Conservation (phyloP, 2,888 invertebrate species). For the Lasioglossum vierecki region DNA sequence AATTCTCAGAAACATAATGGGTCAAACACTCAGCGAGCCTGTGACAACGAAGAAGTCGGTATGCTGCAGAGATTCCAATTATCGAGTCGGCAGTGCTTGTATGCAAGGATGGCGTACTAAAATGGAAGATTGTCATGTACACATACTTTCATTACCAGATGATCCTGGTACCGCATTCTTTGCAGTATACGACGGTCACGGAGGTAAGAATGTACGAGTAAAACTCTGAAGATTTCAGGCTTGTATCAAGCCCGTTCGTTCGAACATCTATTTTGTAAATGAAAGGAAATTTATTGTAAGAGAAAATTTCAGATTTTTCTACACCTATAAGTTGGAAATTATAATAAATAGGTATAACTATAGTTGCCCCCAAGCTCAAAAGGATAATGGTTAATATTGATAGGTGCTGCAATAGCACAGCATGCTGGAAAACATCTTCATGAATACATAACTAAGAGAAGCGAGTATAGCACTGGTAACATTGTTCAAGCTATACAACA, state of each 20-base stretch:
- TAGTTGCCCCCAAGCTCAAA: conserved; percentile 15
- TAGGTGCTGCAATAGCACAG: conserved; percentile 95
- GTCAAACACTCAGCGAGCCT: conserved; percentile 98
- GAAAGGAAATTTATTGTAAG: conserved; percentile 6
- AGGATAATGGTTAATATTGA: conserved; percentile 68
- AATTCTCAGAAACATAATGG: conserved; percentile 87
- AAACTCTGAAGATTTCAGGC: conserved; percentile 6
- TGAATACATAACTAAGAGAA: conserved; percentile 93
- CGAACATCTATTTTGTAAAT: background rate
- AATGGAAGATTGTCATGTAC: conserved; percentile 99
- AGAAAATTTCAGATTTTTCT: conserved; percentile 32
- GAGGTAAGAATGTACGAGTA: conserved; percentile 85
- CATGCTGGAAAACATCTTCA: conserved; percentile 98
- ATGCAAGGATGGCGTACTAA: conserved; percentile 99
- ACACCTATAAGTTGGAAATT: conserved; percentile 19
- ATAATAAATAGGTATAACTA: conserved; percentile 32
- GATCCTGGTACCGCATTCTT: conserved; percentile 97
- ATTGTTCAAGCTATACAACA: conserved; percentile 93
- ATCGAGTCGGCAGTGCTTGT: conserved; percentile 96
- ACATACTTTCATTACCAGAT: conserved; percentile 95
- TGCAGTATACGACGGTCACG: conserved; percentile 98
- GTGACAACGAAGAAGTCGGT: conserved; percentile 95
- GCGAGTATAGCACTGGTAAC: conserved; percentile 93
- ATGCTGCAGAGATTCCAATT: conserved; percentile 90
- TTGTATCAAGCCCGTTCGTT: background rate